Evolutionary conservation across 2,888 invertebrate genomes (phyloP), one percentile per base, ranked within the genome.

Genomic region (Mesochorus sp.): DNA sequence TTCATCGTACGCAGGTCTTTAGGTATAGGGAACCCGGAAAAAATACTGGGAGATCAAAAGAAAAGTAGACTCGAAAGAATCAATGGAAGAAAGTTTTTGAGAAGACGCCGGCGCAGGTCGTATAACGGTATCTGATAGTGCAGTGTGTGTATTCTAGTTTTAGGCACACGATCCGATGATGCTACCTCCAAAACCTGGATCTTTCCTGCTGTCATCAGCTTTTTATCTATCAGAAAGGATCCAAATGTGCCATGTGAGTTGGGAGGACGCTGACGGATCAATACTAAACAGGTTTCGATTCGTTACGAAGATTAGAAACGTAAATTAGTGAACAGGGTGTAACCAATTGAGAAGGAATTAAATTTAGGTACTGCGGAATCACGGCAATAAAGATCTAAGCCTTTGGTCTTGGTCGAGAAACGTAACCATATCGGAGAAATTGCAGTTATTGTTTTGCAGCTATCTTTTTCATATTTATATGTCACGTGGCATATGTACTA

Each of bases 61-160:
- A 70, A 70, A 70, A 39, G 42, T 57, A 8, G 53, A 74, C 44
- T 37, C 14, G 39, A 42, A 39, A n/a, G 67, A 17, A 61, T 21
- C 1, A 44, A 17, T 47, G n/a, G 31, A 26, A 39, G 55, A 26
- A 24, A 53, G 19, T 39, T 28, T 2, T 5, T 6, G 3, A 67
- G 51, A 47, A 62, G 24, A 53, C 17, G 44, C 17, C 47, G 34
- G 28, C 31, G 71, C 68, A 70, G 73, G 66, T 80, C 66, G 66
- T 66, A 42, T 53, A 76, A 71, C 66, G 66, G 66, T 71, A 61
- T 31, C 44, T n/a, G 51, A 61, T 19, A 21, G 62, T 14, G 42
- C 26, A n/a, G 42, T 39, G 49, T 51, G 51, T 64, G 34, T 44
- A 28, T 75, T 70, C 42, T 37, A 21, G n/a, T n/a, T n/a, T 26